These are phyloP conservation scores for Papilio polytes DNA, from an alignment of 1,140 invertebrate species.

Conservation along the genomic window DNA sequence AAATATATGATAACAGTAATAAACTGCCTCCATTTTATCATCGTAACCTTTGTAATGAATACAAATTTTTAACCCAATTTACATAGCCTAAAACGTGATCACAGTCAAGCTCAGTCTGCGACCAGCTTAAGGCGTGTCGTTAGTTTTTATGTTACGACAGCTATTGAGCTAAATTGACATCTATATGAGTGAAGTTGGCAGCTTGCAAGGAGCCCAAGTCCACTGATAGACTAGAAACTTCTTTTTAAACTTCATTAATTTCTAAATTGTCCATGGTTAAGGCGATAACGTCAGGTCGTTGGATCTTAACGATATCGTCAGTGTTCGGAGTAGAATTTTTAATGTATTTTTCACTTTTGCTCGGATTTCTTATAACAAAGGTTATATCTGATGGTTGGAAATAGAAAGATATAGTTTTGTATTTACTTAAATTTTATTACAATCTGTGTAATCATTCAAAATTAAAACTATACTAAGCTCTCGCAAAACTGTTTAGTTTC, in stretches of 20 bases:
- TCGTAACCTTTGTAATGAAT: not conserved
- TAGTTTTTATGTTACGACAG: constrained; percentile 72
- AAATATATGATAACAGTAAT: not conserved
- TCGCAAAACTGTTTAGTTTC: no score
- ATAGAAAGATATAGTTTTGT: not conserved
- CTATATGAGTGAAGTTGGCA: constrained; percentile 68
- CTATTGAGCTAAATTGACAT: constrained; percentile 73
- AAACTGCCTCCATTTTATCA: not conserved
- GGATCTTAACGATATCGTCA: constrained; percentile 28
- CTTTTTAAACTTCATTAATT: constrained; percentile 58
- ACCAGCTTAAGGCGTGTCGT: constrained; percentile 48
- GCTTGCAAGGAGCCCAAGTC: constrained; percentile 54
- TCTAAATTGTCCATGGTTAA: constrained; percentile 48
- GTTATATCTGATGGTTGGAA: not conserved
- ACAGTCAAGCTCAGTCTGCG: constrained; percentile 24
- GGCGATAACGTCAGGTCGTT: constrained; percentile 47
- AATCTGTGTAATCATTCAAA: not conserved
- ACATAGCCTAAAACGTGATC: constrained; percentile 17
- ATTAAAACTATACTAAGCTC: not conserved
- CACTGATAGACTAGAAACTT: constrained; percentile 56
- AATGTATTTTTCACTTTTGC: constrained; percentile 44
- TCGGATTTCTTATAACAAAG: constrained; percentile 14
- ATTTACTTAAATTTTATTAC: no score
- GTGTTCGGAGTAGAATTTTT: constrained; percentile 45
- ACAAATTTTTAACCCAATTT: constrained; percentile 27